A percentile compares a stretch with the other conserved stretches of the same genome.
Conservation (phyloP, 2,797 vertebrate species). For the Sebastes hopkinsi region DNA sequence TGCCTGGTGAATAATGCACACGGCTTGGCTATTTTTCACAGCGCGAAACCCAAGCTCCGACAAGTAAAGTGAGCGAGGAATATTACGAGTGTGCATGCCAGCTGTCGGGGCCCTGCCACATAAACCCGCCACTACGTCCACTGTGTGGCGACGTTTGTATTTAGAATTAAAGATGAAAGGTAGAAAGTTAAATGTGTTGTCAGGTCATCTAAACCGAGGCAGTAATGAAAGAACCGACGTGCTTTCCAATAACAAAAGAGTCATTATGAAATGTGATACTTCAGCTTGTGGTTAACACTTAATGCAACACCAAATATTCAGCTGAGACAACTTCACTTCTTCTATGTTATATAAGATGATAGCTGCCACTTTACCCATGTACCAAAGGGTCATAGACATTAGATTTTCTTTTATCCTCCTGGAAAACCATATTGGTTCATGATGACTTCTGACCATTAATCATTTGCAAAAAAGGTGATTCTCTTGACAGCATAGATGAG, state of each 20-base stretch:
- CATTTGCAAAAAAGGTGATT: neutral
- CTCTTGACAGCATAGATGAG: neutral
- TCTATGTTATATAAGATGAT: neutral
- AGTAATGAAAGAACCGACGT: conserved; percentile 26
- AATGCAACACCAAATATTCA: conserved; percentile 29
- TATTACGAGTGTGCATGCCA: conserved; percentile 73
- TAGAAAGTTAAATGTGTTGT: neutral
- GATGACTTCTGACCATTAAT: neutral
- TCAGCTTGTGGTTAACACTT: neutral
- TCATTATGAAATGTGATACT: conserved; percentile 36
- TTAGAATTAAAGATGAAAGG: conserved; percentile 29
- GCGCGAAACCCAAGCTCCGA: conserved; percentile 79
- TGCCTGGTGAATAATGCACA: conserved; percentile 85
- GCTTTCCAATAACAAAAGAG: conserved; percentile 46
- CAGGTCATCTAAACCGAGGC: neutral
- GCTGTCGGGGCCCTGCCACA: conserved; percentile 65
- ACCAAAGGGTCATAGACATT: neutral
- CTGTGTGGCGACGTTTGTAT: conserved; percentile 46
- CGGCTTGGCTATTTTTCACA: conserved; percentile 72
- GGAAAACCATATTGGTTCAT: neutral
- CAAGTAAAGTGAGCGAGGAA: conserved; percentile 77
- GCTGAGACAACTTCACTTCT: neutral
- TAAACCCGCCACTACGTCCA: neutral
- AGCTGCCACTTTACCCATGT: neutral
- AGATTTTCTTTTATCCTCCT: neutral